Base-by-base conservation (phyloP, 2,888 invertebrate genomes). In the Synanthedon andrenaeformis region DNA sequence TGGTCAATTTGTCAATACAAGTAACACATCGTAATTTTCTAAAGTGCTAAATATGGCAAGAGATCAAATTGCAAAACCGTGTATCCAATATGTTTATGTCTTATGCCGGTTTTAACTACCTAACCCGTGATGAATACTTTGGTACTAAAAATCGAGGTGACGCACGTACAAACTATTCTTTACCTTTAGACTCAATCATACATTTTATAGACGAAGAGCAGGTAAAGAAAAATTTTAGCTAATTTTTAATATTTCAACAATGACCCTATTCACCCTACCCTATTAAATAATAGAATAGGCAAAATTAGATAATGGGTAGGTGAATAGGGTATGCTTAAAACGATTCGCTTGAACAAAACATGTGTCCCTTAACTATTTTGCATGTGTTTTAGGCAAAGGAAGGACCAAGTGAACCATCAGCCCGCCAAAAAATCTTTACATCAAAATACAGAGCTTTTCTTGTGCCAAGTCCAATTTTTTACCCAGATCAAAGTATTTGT, bases 51-150 rank as follows among this genome's bases (percentile, higher is more conserved):
- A 64, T 59, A 60, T 61, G 63, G 58, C 63, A 59, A 58, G 49
- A 8, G 59, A 57, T 63, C 64, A 65, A 75, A 78, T 75, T 73
- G 75, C 71, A 64, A 76, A 77, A 71, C 57, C 74, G 55, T 78
- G 78, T 76, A 69, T 60, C 57, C 64, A 68, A 78, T 78, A 68
- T 72, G 62, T 77, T 63, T 52, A 58, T 58, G 76, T 76, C 77
- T 57, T 53, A 48, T 56, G 56, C 65, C 62, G 67, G 69, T 67
- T 64, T 66, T 65, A 63, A 54, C 55, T 53, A 57, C 55, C 57
- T 52, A 55, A 59, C 45, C 45, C 55, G 52, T 56, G 56, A 59
- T 54, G 55, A 58, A 58, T 53, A 56, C 54, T 60, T 57, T 53
- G 57, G 57, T 59, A 49, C 61, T 60, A 64, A 66, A 62, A 59